Base-by-base conservation (phyloP, 2,888 invertebrate species). In the Drosophila testacea region DNA sequence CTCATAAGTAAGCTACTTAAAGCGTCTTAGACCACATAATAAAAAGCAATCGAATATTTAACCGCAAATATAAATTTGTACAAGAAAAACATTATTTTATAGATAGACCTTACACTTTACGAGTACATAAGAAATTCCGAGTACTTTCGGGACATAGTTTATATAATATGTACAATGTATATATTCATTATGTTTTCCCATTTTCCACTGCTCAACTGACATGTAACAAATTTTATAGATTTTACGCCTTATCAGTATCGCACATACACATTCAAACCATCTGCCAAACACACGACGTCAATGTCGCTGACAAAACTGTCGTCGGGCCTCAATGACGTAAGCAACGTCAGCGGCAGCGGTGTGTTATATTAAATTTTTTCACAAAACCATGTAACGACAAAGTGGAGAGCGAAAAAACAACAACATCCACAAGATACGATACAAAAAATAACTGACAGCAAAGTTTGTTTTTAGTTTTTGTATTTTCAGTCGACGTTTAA, bases 301-400 rank as follows among this genome's bases (percentile, higher is more conserved):
- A 44, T 36, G n/a, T 44, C 44, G 77, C 48, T 44, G 60, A n/a
- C 56, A 50, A 11, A 69, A 59, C 44, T 51, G 65, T 11, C 51
- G 54, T 39, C 61, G 60, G 64, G 42, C 44, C 71, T 68, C 66
- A 69, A 65, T 83, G 83, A 83, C 83, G 88, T 85, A 71, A 83
- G 88, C 89, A 71, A n/a, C 11, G 28, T 42, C 38, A 42, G 11
- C 13, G 32, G 2, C 42, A 44, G 50, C 68, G 67, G 66, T 39
- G 60, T 41, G 73, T 54, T 83, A 65, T 83, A 88, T 88, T 81
- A 69, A 73, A 88, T 88, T 56, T 76, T 75, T 76, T 51, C 66
- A 74, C 61, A 64, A 83, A 81, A 52, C 61, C 55, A 73, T 61
- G 47, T 48, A 61, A 51, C 66, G 59, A 60, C 63, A 65, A 50